Percentiles rank a stretch among this genome's conserved stretches.
phyloP scores from a whole-genome alignment of 1,140 invertebrate species.

The Periplaneta americana region DNA sequence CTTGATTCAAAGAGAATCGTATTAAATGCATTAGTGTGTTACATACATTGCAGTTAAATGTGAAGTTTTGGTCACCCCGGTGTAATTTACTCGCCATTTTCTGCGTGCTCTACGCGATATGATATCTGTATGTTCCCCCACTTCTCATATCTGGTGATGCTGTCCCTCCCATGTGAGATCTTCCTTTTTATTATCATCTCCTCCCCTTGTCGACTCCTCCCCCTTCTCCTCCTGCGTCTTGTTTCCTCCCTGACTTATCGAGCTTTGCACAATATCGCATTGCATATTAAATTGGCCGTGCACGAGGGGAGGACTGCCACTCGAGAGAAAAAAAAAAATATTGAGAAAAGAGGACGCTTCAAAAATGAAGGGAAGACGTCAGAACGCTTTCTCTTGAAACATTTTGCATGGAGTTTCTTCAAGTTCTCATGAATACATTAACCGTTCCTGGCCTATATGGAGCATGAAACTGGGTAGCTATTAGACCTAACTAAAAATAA shows the following conservation, averaged over 20 bases:
- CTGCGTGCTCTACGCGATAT: not conserved
- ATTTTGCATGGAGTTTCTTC: too few species aligned
- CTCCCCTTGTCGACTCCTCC: not conserved
- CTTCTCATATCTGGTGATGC: not conserved
- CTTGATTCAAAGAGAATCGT: too few species aligned
- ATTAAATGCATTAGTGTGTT: too few species aligned
- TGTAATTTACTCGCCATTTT: not conserved
- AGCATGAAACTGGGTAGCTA: too few species aligned
- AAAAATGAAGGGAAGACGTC: not conserved
- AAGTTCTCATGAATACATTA: too few species aligned
- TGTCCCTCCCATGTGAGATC: not conserved
- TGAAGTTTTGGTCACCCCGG: too few species aligned
- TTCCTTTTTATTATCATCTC: not conserved
- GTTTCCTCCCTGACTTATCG: slow-evolving; percentile 4
- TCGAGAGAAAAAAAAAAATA: not conserved
- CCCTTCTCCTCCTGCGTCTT: not conserved
- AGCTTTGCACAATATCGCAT: slow-evolving; percentile 10
- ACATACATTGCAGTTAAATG: too few species aligned
- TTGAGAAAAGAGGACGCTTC: not conserved
- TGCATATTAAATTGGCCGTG: slow-evolving; percentile 11
- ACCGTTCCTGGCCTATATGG: too few species aligned
- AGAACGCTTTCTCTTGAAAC: too few species aligned
- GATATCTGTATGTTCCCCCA: not conserved
- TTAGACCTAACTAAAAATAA: too few species aligned
- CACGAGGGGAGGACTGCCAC: not conserved